These are phyloP conservation scores for Patiria miniata DNA, from an alignment of 35 echinoderm and acorn worm genomes.

Conservation along the genomic window DNA sequence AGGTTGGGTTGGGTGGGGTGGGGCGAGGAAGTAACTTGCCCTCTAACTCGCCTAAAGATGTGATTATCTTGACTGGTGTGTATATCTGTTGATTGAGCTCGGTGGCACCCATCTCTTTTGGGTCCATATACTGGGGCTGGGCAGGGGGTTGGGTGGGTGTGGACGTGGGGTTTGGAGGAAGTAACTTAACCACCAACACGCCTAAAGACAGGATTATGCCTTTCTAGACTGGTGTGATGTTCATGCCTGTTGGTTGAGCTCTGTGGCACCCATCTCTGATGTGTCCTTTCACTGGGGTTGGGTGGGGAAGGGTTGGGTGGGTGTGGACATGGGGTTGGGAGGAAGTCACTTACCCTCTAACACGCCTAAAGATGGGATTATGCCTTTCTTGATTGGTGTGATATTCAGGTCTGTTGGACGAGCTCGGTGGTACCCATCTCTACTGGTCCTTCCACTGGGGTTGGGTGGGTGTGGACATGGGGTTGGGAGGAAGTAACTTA, in stretches of 20 bases:
- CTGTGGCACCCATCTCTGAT: constrained; percentile 83
- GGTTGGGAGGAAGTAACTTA: too few relatives aligned
- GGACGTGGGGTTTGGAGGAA: too few relatives aligned
- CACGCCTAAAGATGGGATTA: constrained; percentile 76
- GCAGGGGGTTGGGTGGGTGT: not conserved
- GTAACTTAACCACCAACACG: constrained; percentile 75
- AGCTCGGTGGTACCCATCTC: constrained; percentile 91
- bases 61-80: too few relatives aligned
- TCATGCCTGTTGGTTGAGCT: constrained; percentile 54
- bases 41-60: not conserved
- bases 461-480: too few relatives aligned
- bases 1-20: too few relatives aligned
- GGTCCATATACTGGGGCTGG: too few relatives aligned
- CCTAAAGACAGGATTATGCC: constrained; percentile 74
- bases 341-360: constrained; percentile 66
- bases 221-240: constrained; percentile 32
- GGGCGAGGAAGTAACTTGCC: too few relatives aligned
- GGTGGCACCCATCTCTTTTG: too few relatives aligned
- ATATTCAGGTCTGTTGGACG: constrained; percentile 40
- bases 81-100: too few relatives aligned
- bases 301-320: not conserved
- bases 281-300: not conserved
- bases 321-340: not conserved
- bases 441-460: constrained; percentile 17
- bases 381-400: constrained; percentile 56